Conservation (phyloP, 2,113 vertebrate genomes). For the Halcyon malimbica region DNA sequence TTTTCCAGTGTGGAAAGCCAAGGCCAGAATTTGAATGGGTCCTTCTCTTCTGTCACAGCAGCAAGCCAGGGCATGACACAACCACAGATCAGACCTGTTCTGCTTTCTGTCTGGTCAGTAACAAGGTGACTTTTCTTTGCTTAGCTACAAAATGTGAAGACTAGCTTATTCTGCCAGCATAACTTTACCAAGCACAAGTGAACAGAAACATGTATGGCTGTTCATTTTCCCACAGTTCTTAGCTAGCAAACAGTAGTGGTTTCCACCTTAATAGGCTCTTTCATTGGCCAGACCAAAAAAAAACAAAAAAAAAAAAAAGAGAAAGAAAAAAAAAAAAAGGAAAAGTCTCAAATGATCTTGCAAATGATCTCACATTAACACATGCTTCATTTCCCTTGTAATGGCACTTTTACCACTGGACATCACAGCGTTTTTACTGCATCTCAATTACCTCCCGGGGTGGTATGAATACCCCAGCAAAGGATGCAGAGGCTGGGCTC, state of each 20-base stretch:
- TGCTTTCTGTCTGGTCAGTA: not conserved
- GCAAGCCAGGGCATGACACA: rapidly evolving
- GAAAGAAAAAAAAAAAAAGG: not conserved
- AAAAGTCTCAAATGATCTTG: not conserved
- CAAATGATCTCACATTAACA: not conserved
- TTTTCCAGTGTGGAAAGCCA: not conserved
- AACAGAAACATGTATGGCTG: not conserved
- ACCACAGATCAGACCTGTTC: not conserved
- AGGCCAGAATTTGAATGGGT: not conserved
- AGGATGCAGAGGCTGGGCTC: not conserved
- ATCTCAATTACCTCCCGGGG: not conserved
- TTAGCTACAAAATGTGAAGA: not conserved
- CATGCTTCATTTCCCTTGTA: not conserved
- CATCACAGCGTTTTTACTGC: not conserved
- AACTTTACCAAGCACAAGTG: not conserved
- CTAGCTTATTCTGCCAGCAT: not conserved
- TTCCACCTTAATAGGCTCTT: not conserved
- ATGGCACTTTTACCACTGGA: not conserved
- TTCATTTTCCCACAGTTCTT: not conserved
- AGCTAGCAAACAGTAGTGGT: not conserved
- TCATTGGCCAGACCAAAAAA: not conserved
- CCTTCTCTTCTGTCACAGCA: not conserved
- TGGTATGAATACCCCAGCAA: not conserved
- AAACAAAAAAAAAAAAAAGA: too few species aligned
- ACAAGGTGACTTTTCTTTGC: not conserved